phyloP scores from a whole-genome alignment of 2,797 vertebrate genomes.

The Notoglanidium macrostoma region DNA sequence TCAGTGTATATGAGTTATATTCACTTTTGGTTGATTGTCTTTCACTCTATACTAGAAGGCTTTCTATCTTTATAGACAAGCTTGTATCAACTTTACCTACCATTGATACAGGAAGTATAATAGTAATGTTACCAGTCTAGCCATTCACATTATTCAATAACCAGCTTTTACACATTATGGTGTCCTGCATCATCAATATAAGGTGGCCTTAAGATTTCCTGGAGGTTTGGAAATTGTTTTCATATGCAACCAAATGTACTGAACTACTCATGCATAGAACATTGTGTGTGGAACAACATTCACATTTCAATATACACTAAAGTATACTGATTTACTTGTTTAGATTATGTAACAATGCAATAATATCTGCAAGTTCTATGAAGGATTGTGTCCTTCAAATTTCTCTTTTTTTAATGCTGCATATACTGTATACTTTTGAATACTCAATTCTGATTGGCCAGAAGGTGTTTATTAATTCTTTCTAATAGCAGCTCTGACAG shows the following conservation, averaged over 20 bases:
- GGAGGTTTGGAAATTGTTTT: not conserved
- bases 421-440: not conserved
- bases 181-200: not conserved
- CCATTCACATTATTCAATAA: not conserved
- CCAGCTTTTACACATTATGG: constrained; percentile 1
- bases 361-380: not conserved
- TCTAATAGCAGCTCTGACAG: not conserved
- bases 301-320: not conserved
- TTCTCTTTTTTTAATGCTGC: not conserved
- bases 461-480: not conserved
- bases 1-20: not conserved
- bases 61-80: not conserved
- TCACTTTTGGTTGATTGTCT: not conserved
- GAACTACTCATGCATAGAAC: not conserved
- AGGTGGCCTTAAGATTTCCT: not conserved
- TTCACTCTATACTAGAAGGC: not conserved
- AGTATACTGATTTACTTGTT: not conserved
- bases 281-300: not conserved
- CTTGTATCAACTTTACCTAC: not conserved
- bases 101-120: not conserved
- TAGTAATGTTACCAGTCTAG: not conserved
- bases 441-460: not conserved
- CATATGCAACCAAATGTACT: not conserved
- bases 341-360: not conserved
- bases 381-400: not conserved